Evolutionary conservation across 2,888 invertebrate genomes (phyloP), one percentile per base, ranked within the genome.

Genomic region (Troglohyphantes excavatus): DNA sequence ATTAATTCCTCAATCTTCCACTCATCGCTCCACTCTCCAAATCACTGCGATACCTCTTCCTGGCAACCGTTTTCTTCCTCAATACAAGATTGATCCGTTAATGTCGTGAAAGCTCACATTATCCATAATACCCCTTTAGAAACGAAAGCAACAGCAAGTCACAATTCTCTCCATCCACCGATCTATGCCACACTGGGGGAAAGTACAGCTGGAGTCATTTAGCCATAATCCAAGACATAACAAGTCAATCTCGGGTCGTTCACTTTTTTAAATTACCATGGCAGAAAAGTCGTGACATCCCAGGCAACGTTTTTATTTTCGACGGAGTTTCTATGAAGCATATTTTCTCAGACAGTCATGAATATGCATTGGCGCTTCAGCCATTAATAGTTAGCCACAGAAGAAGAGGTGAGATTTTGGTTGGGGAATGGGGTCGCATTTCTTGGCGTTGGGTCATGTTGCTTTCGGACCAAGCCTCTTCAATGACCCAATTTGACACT

Each of bases 401-500:
- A 61, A 26, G 68, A 46, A 73, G 76, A 59, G 75, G 67, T 65
- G 68, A 67, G 39, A 76, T 39, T 68, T 78, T 78, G 63, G 67
- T 82, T 76, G 61, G 73, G 61, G 70, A 87, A 81, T 81, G 81
- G 76, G 73, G 88, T 88, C 76, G 65, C 11, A 76, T 82, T 82
- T 75, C 33, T 76, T 29, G 53, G 53, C 53, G 11, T 65, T 63
- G 33, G 70, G 70, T 87, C 81, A 87, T 81, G 73, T 87, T 81
- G 79, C 67, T 73, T n/a, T 67, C 39, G 26, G 27, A 81, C 87
- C 73, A 82, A 82, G 76, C 82, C 82, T 87, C 68, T 19, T 21
- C 68, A 46, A 72, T 82, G 82, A 68, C 88, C 88, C 53, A 88
- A 67, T 88, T 88, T 75, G 82, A 82, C 88, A 82, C 88, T 88